phyloP scores from a whole-genome alignment of 2,797 vertebrate genomes.

The Perdix hodgsoniae region DNA sequence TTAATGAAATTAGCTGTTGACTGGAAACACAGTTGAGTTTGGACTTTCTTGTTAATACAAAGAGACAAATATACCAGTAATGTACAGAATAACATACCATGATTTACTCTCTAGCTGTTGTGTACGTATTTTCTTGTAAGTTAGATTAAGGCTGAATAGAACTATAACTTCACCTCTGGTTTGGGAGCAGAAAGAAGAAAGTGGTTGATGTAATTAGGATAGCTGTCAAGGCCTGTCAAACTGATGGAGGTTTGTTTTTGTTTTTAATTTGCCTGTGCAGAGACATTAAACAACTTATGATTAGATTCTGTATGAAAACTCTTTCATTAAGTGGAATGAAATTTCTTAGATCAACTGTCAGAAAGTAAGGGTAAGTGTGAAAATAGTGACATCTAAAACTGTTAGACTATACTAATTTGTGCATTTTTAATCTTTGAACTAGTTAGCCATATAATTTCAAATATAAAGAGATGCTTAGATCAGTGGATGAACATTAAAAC shows the following conservation, averaged over 20 bases:
- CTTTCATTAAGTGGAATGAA: background rate
- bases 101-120: background rate
- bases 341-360: constrained; percentile 2
- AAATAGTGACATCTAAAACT: background rate
- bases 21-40: background rate
- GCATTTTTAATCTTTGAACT: background rate
- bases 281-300: background rate
- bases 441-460: background rate
- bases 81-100: background rate
- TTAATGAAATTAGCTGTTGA: background rate
- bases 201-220: background rate
- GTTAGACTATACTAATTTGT: background rate
- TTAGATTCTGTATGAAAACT: background rate
- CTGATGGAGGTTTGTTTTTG: background rate
- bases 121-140: background rate
- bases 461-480: background rate
- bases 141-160: background rate
- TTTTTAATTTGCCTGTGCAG: background rate
- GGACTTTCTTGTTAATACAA: background rate
- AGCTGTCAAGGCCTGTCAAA: background rate
- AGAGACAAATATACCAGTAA: background rate
- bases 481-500: background rate
- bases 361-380: background rate
- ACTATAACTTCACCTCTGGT: background rate
- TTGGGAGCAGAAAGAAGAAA: background rate